phyloP scores from a whole-genome alignment of 2,113 vertebrate species.

The Tachycineta bicolor region DNA sequence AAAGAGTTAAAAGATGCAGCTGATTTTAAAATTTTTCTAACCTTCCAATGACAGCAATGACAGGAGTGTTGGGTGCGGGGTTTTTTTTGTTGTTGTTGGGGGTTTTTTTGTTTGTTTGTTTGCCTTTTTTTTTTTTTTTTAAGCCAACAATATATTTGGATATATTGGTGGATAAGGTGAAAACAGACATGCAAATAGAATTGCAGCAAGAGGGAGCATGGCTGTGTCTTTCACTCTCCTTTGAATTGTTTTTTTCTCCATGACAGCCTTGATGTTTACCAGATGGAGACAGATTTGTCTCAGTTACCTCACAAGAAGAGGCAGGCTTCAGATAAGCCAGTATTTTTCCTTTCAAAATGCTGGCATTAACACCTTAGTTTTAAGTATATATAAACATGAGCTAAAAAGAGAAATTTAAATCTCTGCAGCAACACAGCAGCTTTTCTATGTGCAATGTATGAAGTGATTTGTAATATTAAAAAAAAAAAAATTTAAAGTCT shows the following conservation, averaged over 20 bases:
- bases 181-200: not conserved
- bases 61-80: not conserved
- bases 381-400: slow-evolving; percentile 33
- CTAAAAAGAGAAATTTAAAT: not conserved
- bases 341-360: slow-evolving; percentile 56
- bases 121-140: not conserved
- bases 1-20: slow-evolving; percentile 29
- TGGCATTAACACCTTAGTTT: slow-evolving; percentile 45
- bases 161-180: not conserved
- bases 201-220: not conserved
- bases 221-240: slow-evolving; percentile 12
- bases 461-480: not conserved
- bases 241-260: slow-evolving; percentile 39
- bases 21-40: not conserved
- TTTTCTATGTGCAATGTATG: not conserved
- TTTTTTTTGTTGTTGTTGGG: too few relatives aligned
- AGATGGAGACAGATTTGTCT: slow-evolving; percentile 53
- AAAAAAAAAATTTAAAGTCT: not conserved
- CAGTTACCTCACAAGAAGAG: not conserved
- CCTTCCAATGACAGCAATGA: not conserved
- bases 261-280: slow-evolving; percentile 36
- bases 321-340: slow-evolving; percentile 32
- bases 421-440: not conserved
- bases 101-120: too few relatives aligned
- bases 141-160: not conserved